Evolutionary conservation across 2,113 vertebrate genomes (phyloP).

Genomic region (Archilochus colubris): DNA sequence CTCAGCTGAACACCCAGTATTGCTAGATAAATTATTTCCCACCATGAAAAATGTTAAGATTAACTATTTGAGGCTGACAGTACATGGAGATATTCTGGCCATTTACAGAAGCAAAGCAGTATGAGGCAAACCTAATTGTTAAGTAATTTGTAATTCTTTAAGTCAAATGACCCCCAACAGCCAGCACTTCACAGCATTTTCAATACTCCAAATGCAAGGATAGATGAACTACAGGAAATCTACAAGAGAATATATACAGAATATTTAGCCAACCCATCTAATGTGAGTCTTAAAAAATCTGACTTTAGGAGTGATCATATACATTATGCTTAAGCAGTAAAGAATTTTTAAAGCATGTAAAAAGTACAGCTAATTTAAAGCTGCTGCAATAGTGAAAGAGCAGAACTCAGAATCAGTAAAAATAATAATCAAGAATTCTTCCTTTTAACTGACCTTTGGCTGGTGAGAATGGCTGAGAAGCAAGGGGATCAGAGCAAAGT

Average conservation of each 20-base stretch:
- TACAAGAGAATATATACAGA: not conserved
- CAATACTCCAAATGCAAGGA: not conserved
- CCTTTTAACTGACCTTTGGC: constrained; percentile 85
- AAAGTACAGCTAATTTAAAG: not conserved
- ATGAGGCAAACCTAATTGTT: not conserved
- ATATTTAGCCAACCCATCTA: not conserved
- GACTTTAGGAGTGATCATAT: not conserved
- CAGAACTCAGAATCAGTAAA: not conserved
- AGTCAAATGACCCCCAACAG: not conserved
- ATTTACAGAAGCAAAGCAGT: not conserved
- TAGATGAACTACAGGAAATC: not conserved
- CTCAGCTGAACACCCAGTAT: not conserved
- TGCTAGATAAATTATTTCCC: not conserved
- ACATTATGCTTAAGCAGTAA: not conserved
- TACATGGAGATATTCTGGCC: not conserved
- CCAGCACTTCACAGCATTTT: not conserved
- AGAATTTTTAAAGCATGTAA: not conserved
- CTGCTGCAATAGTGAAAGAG: not conserved
- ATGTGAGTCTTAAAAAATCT: not conserved
- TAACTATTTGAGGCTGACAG: not conserved
- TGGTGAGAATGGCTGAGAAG: constrained; percentile 80
- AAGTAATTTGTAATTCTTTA: not conserved
- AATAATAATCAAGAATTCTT: not conserved
- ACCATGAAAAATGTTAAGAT: not conserved
- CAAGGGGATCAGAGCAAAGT: constrained; percentile 85